phyloP scores from a whole-genome alignment of 92 coral and sea anemone genomes.

The Epizoanthus scotinus region DNA sequence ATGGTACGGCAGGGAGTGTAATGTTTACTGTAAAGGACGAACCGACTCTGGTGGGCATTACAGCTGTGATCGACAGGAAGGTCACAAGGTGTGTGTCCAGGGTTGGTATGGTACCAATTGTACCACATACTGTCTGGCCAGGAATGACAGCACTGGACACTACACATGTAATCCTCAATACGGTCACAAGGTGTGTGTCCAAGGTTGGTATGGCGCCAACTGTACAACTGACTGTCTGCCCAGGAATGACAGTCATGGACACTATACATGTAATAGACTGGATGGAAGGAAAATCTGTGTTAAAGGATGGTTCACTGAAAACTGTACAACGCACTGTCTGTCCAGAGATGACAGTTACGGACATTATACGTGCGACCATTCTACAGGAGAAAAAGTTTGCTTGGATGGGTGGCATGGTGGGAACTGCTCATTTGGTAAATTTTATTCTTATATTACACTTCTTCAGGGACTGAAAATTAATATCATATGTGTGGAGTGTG shows the following conservation, averaged over 20 bases:
- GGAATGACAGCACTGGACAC: conserved; percentile 52
- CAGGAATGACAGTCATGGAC: conserved; percentile 42
- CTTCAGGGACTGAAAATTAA: too few species aligned
- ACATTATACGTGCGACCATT: conserved; percentile 44
- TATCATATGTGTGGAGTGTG: too few species aligned
- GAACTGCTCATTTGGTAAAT: conserved; percentile 38
- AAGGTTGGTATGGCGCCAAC: conserved; percentile 67
- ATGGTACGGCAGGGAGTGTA: conserved; percentile 72
- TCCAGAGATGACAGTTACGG: conserved; percentile 24
- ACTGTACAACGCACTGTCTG: conserved; percentile 46
- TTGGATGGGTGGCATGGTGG: conserved; percentile 45
- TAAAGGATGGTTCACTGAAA: conserved; percentile 36
- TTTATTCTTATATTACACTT: not conserved
- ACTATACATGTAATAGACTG: conserved; percentile 24
- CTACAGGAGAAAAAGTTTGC: conserved; percentile 43
- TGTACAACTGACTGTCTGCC: conserved; percentile 60
- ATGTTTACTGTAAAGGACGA: conserved; percentile 54
- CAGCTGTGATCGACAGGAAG: conserved; percentile 61
- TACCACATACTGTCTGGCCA: conserved; percentile 49
- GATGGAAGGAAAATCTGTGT: conserved; percentile 40
- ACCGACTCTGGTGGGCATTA: conserved; percentile 67
- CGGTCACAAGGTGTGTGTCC: conserved; percentile 68
- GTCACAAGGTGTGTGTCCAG: conserved; percentile 62
- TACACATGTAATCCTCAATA: conserved; percentile 65
- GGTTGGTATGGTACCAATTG: conserved; percentile 78